Percentiles rank a stretch among this genome's conserved stretches.
Conservation (phyloP, 2,888 invertebrate species). For the Gymnosoma rotundatum region DNA sequence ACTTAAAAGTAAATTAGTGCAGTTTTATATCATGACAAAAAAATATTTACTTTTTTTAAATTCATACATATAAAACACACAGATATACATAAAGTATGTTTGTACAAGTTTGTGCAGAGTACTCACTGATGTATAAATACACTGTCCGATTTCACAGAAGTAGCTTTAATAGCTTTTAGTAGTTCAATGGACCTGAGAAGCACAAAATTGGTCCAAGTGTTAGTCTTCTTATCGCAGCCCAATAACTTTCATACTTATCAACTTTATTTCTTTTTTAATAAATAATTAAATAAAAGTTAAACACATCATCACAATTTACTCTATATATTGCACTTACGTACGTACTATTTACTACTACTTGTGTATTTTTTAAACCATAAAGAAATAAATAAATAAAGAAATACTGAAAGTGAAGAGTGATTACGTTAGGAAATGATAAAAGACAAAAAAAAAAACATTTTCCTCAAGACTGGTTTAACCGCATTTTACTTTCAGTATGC, state of each 20-base stretch:
- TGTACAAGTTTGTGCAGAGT: too few species aligned
- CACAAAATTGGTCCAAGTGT: slow-evolving; percentile 32
- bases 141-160: too few species aligned
- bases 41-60: too few species aligned
- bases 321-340: slow-evolving; percentile 17
- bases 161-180: background rate
- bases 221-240: slow-evolving; percentile 37
- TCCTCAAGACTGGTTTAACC: slow-evolving; percentile 67
- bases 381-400: slow-evolving; percentile 51
- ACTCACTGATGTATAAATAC: too few species aligned
- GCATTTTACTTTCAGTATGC: slow-evolving; percentile 68
- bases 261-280: slow-evolving; percentile 6
- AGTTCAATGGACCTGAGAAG: slow-evolving; percentile 48
- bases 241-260: slow-evolving; percentile 35
- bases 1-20: background rate
- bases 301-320: slow-evolving; percentile 34
- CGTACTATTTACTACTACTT: background rate
- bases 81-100: too few species aligned
- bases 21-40: too few species aligned
- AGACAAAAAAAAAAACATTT: slow-evolving; percentile 1
- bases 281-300: slow-evolving; percentile 34
- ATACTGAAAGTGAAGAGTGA: slow-evolving; percentile 69
- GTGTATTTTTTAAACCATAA: slow-evolving; percentile 47
- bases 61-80: too few species aligned
- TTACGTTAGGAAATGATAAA: slow-evolving; percentile 63